Percentiles rank a stretch among this genome's conserved stretches.
Conservation (phyloP, 2,113 vertebrate genomes). For the Phaetusa simplex region DNA sequence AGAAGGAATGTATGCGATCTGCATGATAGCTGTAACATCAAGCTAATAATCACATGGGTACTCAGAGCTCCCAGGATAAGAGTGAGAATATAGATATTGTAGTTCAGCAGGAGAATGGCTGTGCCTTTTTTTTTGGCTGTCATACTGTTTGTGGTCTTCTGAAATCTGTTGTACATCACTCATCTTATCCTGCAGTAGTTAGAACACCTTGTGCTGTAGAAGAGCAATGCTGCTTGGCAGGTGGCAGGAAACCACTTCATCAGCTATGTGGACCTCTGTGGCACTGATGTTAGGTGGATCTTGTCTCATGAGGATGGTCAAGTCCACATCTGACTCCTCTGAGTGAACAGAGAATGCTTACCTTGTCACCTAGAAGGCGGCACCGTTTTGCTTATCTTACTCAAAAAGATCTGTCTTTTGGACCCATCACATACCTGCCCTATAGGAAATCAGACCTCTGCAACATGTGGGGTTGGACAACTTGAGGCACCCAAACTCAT, state of each 20-base stretch:
- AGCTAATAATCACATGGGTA: neutral
- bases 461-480: neutral
- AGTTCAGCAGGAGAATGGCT: neutral
- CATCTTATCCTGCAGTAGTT: neutral
- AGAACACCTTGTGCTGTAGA: neutral
- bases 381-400: accelerated
- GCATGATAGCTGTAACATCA: neutral
- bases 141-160: neutral
- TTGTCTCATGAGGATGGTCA: neutral
- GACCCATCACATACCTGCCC: neutral
- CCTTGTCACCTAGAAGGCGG: neutral
- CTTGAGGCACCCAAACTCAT: neutral
- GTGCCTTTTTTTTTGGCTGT: neutral
- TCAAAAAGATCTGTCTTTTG: neutral
- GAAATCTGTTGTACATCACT: neutral
- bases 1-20: neutral
- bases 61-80: neutral
- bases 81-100: accelerated
- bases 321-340: neutral
- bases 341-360: accelerated
- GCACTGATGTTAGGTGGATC: neutral
- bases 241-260: neutral
- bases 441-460: neutral
- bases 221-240: neutral
- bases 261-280: neutral